phyloP scores from a whole-genome alignment of 2,888 invertebrate species.

The Polietes domitor region DNA sequence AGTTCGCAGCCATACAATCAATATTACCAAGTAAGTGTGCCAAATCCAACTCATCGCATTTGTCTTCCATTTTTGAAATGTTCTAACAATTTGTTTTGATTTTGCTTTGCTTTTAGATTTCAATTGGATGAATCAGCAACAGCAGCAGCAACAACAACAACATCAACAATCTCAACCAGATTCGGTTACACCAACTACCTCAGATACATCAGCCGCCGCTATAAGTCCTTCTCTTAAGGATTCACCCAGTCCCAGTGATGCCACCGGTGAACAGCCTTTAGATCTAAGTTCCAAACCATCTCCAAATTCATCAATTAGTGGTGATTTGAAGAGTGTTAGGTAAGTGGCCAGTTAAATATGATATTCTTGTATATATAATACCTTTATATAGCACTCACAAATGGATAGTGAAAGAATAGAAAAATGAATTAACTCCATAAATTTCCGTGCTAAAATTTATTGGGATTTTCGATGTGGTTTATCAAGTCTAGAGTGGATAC shows the following conservation, averaged over 20 bases:
- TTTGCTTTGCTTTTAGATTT: conserved; percentile 58
- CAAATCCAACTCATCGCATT: not conserved
- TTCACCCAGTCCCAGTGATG: conserved; percentile 82
- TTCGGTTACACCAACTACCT: conserved; percentile 80
- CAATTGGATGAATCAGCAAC: conserved; percentile 70
- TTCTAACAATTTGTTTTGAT: not conserved
- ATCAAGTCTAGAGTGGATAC: too few species aligned
- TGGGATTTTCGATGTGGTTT: too few species aligned
- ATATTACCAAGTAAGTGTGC: conserved; percentile 75
- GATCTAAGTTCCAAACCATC: conserved; percentile 92
- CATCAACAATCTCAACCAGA: conserved; percentile 74
- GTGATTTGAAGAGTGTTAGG: conserved; percentile 86
- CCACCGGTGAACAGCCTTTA: conserved; percentile 87
- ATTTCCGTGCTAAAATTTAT: too few species aligned
- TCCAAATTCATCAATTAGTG: conserved; percentile 80
- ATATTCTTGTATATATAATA: too few species aligned
- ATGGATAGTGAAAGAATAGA: too few species aligned
- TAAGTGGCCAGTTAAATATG: too few species aligned
- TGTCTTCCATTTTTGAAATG: not conserved
- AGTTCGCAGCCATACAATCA: conserved; percentile 84
- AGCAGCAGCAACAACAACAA: conserved; percentile 66
- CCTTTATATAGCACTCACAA: too few species aligned
- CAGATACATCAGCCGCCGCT: conserved; percentile 79
- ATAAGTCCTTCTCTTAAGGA: conserved; percentile 80
- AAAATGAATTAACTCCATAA: too few species aligned